Conservation (phyloP, 2,797 vertebrate species). For the Rhyacichthys aspro region DNA sequence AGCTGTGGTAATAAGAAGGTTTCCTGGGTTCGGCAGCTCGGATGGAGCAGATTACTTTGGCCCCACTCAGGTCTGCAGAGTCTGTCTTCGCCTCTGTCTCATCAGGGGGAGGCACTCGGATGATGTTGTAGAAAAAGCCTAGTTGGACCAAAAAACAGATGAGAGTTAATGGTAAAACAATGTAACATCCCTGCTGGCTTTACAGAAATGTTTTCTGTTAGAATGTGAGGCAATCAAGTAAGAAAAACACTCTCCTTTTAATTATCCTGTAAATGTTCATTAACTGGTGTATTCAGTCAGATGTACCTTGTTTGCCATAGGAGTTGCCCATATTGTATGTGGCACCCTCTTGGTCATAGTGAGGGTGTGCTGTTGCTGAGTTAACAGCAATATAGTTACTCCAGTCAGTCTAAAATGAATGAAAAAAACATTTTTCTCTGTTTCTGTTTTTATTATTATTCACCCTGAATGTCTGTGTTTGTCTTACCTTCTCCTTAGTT, state of each 20-base stretch:
- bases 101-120: slow-evolving; percentile 82
- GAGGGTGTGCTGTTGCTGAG: slow-evolving; percentile 92
- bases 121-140: slow-evolving; percentile 91
- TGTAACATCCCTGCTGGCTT: too few species aligned
- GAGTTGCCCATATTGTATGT: slow-evolving; percentile 95
- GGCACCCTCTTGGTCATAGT: slow-evolving; percentile 88
- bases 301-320: slow-evolving; percentile 81
- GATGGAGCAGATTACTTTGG: slow-evolving; percentile 88
- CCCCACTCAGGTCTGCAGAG: slow-evolving; percentile 79
- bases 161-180: background rate
- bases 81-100: slow-evolving; percentile 50
- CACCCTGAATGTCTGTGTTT: background rate
- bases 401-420: slow-evolving; percentile 89
- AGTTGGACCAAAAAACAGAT: slow-evolving; percentile 1
- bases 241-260: too few species aligned
- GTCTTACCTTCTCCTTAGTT: slow-evolving; percentile 88
- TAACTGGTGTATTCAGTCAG: background rate
- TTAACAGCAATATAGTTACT: slow-evolving; percentile 89
- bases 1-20: slow-evolving; percentile 95
- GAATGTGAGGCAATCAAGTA: too few species aligned
- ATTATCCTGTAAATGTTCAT: too few species aligned
- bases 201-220: too few species aligned
- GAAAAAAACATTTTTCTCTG: slow-evolving; percentile 1
- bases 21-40: slow-evolving; percentile 79
- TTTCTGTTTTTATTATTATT: slow-evolving; percentile 1